phyloP scores from a whole-genome alignment of 2,113 vertebrate genomes.

The Melierax canorus region DNA sequence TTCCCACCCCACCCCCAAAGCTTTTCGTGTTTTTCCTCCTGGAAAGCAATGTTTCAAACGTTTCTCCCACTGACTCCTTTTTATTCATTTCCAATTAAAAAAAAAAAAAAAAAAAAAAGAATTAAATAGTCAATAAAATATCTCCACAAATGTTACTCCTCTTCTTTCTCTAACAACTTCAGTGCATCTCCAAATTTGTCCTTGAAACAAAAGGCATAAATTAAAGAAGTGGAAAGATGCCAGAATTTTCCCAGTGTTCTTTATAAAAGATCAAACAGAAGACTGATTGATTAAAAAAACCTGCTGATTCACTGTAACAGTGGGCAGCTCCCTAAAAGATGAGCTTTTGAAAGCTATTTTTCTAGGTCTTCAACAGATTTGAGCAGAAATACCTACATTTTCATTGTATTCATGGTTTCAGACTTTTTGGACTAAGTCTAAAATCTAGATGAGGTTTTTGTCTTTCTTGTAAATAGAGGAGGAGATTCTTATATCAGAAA shows the following conservation, averaged over 20 bases:
- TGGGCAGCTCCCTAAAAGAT: background rate
- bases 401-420: background rate
- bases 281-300: background rate
- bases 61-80: background rate
- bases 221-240: background rate
- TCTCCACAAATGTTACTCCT: background rate
- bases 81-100: background rate
- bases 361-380: background rate
- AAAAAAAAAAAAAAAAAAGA: background rate
- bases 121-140: background rate
- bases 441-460: background rate
- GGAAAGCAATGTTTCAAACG: background rate
- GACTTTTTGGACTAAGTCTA: background rate
- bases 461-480: background rate
- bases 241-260: background rate
- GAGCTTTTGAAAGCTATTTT: background rate
- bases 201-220: background rate
- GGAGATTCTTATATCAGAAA: background rate
- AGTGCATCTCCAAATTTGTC: background rate
- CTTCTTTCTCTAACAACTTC: background rate
- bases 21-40: background rate
- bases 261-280: background rate
- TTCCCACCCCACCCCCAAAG: background rate
- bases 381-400: background rate
- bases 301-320: background rate